These are phyloP conservation scores for Ptilonorhynchus violaceus DNA, from an alignment of 2,113 vertebrate species.

Conservation along the genomic window DNA sequence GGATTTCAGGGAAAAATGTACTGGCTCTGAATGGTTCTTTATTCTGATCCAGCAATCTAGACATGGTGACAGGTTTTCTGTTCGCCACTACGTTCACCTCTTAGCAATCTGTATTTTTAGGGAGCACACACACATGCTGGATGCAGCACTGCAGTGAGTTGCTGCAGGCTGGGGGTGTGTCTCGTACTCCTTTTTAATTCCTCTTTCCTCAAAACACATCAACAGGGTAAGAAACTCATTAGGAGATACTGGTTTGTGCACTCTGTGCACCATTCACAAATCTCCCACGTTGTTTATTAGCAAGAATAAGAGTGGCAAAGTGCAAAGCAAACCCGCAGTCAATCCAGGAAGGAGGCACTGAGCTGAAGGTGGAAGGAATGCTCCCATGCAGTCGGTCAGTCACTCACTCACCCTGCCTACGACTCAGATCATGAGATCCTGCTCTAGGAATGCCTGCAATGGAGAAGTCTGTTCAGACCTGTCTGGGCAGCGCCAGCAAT, in stretches of 20 bases:
- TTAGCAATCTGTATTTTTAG: background rate
- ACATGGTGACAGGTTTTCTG: background rate
- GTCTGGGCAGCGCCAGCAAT: background rate
- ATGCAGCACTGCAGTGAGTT: background rate
- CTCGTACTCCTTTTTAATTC: background rate
- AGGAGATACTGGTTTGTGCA: background rate
- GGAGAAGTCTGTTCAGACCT: slow-evolving; percentile 14
- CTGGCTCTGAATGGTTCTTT: slow-evolving; percentile 22
- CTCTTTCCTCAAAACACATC: background rate
- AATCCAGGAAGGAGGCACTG: background rate
- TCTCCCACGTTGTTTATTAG: background rate
- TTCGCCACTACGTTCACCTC: background rate
- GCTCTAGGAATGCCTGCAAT: background rate
- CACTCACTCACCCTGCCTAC: background rate
- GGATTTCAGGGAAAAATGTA: slow-evolving; percentile 26
- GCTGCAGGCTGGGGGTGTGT: background rate
- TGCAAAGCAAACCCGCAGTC: background rate
- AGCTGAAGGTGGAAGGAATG: background rate
- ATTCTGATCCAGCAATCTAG: background rate
- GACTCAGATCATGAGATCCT: background rate
- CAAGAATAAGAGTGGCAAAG: background rate
- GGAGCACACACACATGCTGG: background rate
- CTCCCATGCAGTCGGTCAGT: background rate
- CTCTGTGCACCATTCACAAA: background rate
- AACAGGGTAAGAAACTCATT: background rate